Percentiles rank a stretch among this genome's conserved stretches.
Conservation (phyloP, 2,113 vertebrate genomes). For the Thymallus thymallus region DNA sequence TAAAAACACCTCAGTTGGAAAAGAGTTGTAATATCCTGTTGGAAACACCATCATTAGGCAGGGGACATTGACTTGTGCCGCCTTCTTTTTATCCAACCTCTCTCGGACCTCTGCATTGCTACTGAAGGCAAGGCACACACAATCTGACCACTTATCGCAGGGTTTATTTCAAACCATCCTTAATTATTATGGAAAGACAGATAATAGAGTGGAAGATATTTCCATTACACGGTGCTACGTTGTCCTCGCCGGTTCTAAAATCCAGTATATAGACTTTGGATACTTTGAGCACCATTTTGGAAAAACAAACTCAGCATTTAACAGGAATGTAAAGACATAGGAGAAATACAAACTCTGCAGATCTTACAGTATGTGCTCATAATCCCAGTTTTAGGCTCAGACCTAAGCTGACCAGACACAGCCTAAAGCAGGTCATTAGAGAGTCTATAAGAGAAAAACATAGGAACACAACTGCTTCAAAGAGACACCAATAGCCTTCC, state of each 20-base stretch:
- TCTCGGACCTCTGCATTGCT: too few relatives aligned
- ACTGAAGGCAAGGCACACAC: neutral
- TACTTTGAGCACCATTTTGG: neutral
- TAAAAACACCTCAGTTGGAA: constrained; percentile 1
- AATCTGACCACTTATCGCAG: neutral
- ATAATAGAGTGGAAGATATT: too few relatives aligned
- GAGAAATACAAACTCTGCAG: neutral
- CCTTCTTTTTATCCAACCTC: neutral
- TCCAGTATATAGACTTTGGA: neutral
- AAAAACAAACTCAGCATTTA: neutral
- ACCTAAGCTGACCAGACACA: neutral
- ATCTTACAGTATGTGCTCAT: neutral
- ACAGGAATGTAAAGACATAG: neutral
- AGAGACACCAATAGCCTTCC: neutral
- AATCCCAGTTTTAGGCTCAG: neutral
- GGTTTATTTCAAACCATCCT: neutral
- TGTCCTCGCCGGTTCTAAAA: neutral
- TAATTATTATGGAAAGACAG: neutral
- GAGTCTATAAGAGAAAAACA: neutral
- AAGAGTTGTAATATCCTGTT: constrained; percentile 8
- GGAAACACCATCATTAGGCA: neutral
- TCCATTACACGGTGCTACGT: neutral
- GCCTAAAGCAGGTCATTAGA: neutral
- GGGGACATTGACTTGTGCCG: neutral
- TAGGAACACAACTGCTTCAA: constrained; percentile 2